Evolutionary conservation across 2,113 vertebrate genomes (phyloP).

Genomic region (Hypomesus transpacificus): DNA sequence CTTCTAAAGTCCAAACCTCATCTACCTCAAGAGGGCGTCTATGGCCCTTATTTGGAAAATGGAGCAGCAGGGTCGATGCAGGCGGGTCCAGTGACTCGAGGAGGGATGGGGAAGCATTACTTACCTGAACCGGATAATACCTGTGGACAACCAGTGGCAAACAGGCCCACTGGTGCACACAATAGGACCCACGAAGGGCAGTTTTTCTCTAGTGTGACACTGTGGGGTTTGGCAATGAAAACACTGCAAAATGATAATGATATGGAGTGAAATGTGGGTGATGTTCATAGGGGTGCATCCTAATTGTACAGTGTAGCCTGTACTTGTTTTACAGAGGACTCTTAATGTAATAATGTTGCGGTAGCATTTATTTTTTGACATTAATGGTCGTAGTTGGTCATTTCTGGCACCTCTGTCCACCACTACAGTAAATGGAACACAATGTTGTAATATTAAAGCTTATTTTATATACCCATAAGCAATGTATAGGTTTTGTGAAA

Average conservation of each 20-base stretch:
- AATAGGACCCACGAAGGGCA: conserved; percentile 77
- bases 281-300: conserved; percentile 4
- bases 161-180: conserved; percentile 40
- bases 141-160: conserved; percentile 60
- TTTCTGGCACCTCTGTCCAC: no score
- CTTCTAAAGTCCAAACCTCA: conserved; percentile 69
- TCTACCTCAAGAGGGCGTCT: conserved; percentile 47
- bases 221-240: conserved; percentile 92
- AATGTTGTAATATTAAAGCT: no score
- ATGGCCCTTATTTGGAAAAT: conserved; percentile 53
- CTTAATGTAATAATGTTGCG: no score
- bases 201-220: conserved; percentile 86
- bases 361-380: no score
- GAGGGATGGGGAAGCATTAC: conserved; percentile 27
- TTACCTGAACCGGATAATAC: conserved; percentile 67
- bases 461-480: no score
- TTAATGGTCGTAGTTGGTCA: no score
- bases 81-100: conserved; percentile 11
- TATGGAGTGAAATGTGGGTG: conserved; percentile 70
- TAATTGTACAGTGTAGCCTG: no score
- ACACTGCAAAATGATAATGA: conserved; percentile 89
- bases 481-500: no score
- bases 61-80: conserved; percentile 45
- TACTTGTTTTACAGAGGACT: no score
- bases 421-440: no score